phyloP scores from a whole-genome alignment of 2,888 invertebrate genomes.

The Griposia aprilina region DNA sequence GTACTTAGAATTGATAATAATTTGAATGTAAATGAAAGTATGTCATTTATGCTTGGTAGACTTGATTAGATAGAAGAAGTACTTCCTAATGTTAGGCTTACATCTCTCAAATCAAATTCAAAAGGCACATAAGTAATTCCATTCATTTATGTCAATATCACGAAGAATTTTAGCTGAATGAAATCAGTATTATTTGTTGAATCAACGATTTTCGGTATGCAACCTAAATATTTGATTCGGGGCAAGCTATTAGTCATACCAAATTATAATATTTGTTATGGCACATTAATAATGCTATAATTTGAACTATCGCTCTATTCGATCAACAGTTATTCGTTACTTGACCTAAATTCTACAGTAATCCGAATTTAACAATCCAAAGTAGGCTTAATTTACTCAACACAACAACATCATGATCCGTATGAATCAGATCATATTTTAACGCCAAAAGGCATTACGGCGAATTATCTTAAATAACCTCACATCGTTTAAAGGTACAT shows the following conservation, averaged over 20 bases:
- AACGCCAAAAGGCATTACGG: constrained; percentile 20
- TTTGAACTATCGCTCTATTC: constrained; percentile 49
- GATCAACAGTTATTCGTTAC: constrained; percentile 46
- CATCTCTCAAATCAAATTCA: constrained; percentile 41
- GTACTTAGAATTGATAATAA: constrained; percentile 7
- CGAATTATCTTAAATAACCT: constrained; percentile 43
- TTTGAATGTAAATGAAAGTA: constrained; percentile 30
- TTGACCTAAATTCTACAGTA: constrained; percentile 45
- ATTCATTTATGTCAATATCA: constrained; percentile 23
- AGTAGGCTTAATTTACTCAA: constrained; percentile 34
- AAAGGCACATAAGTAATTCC: constrained; percentile 33
- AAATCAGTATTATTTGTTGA: constrained; percentile 43
- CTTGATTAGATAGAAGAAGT: constrained; percentile 41
- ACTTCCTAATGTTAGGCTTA: constrained; percentile 31
- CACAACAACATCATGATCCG: constrained; percentile 24
- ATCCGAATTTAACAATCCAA: constrained; percentile 39
- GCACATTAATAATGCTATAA: constrained; percentile 54
- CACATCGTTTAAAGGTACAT: constrained; percentile 40
- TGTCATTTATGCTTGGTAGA: constrained; percentile 30
- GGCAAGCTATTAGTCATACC: constrained; percentile 57
- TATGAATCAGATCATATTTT: constrained; percentile 46
- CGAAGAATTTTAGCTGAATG: constrained; percentile 20
- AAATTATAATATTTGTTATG: constrained; percentile 59
- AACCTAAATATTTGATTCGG: constrained; percentile 60
- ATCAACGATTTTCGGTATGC: constrained; percentile 44